A percentile compares a stretch with the other conserved stretches of the same genome.
These are phyloP conservation scores for Galerucella calmariensis DNA, from an alignment of 2,888 invertebrate species.

Conservation along the genomic window DNA sequence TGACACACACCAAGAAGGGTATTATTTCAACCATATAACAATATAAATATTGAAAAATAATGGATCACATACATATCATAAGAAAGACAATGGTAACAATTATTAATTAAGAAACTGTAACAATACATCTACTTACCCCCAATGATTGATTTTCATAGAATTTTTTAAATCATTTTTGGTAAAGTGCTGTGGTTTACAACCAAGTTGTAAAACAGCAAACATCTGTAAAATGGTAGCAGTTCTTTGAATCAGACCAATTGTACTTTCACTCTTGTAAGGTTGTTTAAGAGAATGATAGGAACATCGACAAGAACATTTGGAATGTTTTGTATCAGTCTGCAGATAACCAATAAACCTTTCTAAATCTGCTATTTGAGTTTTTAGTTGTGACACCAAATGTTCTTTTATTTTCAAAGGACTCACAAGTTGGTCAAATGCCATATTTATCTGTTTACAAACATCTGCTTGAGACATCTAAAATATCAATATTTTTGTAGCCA, in stretches of 20 bases:
- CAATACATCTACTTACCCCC: slow-evolving; percentile 73
- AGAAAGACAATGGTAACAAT: background rate
- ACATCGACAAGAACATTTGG: slow-evolving; percentile 66
- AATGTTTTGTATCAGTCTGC: slow-evolving; percentile 78
- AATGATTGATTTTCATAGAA: slow-evolving; percentile 88
- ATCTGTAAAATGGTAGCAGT: slow-evolving; percentile 91
- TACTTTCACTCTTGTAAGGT: slow-evolving; percentile 67
- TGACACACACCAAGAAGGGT: too few species aligned
- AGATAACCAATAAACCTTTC: slow-evolving; percentile 96
- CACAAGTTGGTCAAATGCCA: slow-evolving; percentile 89
- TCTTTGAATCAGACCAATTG: slow-evolving; percentile 84
- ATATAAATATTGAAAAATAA: too few species aligned
- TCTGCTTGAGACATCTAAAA: slow-evolving; percentile 79
- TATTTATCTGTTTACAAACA: slow-evolving; percentile 87
- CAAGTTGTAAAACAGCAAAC: slow-evolving; percentile 91
- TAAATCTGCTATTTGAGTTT: slow-evolving; percentile 96
- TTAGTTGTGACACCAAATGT: slow-evolving; percentile 92
- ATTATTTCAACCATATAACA: too few species aligned
- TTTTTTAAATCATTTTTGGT: slow-evolving; percentile 86
- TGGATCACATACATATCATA: background rate
- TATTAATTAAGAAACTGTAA: background rate
- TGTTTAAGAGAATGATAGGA: slow-evolving; percentile 63
- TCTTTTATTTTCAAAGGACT: slow-evolving; percentile 96
- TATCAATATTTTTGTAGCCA: background rate
- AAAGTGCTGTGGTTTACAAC: slow-evolving; percentile 79